Base-by-base conservation (phyloP, 2,888 invertebrate genomes). In the Steromphala cineraria region DNA sequence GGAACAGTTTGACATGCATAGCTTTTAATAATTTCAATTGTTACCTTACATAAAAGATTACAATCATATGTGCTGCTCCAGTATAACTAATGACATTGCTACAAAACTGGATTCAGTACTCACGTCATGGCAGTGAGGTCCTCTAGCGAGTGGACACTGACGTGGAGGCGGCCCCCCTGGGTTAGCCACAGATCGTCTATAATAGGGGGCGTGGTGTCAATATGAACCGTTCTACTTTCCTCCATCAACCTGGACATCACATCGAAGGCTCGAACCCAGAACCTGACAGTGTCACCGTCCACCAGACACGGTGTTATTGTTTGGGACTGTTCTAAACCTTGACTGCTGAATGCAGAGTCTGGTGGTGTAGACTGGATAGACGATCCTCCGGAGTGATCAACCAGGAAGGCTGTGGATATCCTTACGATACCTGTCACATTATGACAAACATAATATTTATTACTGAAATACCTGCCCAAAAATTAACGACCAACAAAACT, bases 171-270 rank as follows among this genome's bases (percentile, higher is more conserved):
- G 76, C 76, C 56, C 28, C 75, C 80, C 13, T 31, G 79, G 13
- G 84, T 83, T 8, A 87, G 76, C 82, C 86, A 85, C 36, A 87
- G 75, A 75, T 84, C 78, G 17, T 78, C 67, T 17, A 85, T 82
- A 53, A 84, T 53, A 7, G 87, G 87, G 17, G 84, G 83, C 24
- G 87, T 85, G 0, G 78, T 75, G 77, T 87, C 87, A 21, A 84
- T 56, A 36, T 83, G 82, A 3, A 87, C 81, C 0, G 77, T 80
- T 10, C 81, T 46, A 13, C 46, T 17, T 24, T 87, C 85, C n/a
- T 82, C 82, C 46, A 76, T 78, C 62, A 75, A 82, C 15, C 31
- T 31, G 10, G 21, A 13, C 8, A 71, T 67, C 21, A 85, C 78
- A 77, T 86, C 86, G 36, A 74, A 76, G 17, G 82, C 83, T 46